These are phyloP conservation scores for Pachyrhynchus sulphureomaculatus DNA, from an alignment of 1,140 invertebrate species.

Conservation along the genomic window DNA sequence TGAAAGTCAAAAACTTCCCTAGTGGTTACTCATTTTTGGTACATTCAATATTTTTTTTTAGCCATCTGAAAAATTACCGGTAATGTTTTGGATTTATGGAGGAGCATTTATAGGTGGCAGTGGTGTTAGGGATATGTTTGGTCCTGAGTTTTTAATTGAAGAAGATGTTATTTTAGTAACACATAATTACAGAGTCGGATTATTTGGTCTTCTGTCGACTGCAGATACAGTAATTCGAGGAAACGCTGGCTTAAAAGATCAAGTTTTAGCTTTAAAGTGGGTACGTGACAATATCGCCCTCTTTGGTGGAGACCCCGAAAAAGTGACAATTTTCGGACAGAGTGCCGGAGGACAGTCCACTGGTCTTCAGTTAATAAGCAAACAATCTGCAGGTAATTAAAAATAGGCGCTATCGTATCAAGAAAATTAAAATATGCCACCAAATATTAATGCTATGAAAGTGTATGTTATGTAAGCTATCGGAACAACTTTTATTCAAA, in stretches of 20 bases:
- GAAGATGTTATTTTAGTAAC: slow-evolving; percentile 69
- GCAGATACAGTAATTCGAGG: slow-evolving; percentile 1
- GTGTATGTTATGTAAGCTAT: too few relatives aligned
- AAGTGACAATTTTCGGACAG: slow-evolving; percentile 10
- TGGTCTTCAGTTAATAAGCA: slow-evolving; percentile 1
- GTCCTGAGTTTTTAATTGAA: slow-evolving; percentile 64
- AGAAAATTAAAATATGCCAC: too few relatives aligned
- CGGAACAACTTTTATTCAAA: too few relatives aligned
- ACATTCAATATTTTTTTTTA: too few relatives aligned
- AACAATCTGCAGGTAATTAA: slow-evolving; percentile 8
- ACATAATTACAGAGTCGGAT: slow-evolving; percentile 69
- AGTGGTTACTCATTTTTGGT: too few relatives aligned
- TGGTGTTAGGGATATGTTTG: slow-evolving; percentile 60
- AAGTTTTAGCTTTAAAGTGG: too few relatives aligned
- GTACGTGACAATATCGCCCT: too few relatives aligned
- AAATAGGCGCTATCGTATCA: too few relatives aligned
- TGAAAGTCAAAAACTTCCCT: too few relatives aligned
- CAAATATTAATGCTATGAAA: too few relatives aligned
- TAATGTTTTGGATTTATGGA: slow-evolving; percentile 77
- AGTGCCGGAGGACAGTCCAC: slow-evolving; percentile 5
- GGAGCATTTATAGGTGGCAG: slow-evolving; percentile 68
- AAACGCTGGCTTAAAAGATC: slow-evolving; percentile 13
- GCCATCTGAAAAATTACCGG: slow-evolving; percentile 79
- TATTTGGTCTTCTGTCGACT: slow-evolving; percentile 53
- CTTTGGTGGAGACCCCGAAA: too few relatives aligned